phyloP scores from a whole-genome alignment of 2,797 vertebrate species.

The Sebastes kiyomatsui region DNA sequence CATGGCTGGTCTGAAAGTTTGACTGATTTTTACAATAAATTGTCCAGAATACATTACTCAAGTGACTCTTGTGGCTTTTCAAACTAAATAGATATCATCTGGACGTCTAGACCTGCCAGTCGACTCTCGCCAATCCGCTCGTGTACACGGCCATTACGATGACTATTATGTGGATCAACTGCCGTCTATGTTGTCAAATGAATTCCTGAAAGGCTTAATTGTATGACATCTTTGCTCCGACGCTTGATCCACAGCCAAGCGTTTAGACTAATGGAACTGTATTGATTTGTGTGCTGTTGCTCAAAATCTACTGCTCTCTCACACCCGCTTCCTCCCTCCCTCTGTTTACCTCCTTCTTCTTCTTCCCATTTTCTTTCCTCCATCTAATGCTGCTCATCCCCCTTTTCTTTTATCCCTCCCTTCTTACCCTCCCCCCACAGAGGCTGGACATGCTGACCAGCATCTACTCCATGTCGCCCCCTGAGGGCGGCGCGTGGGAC shows the following conservation, averaged over 20 bases:
- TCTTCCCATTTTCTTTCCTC: neutral
- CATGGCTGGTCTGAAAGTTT: conserved; percentile 15
- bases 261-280: conserved; percentile 75
- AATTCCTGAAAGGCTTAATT: conserved; percentile 73
- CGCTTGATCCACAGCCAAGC: conserved; percentile 70
- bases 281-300: conserved; percentile 71
- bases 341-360: conserved; percentile 28
- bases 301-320: conserved; percentile 26
- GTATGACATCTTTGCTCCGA: conserved; percentile 67
- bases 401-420: neutral
- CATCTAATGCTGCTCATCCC: neutral
- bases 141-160: conserved; percentile 67
- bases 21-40: conserved; percentile 41
- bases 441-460: conserved; percentile 85
- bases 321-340: neutral
- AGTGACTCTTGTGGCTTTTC: conserved; percentile 39
- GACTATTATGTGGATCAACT: conserved; percentile 65
- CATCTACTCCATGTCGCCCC: conserved; percentile 82
- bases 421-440: conserved; percentile 45
- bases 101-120: conserved; percentile 38
- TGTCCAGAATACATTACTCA: conserved; percentile 3
- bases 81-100: conserved; percentile 23
- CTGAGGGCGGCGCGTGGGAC: conserved; percentile 83
- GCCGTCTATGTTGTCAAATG: conserved; percentile 69
- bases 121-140: conserved; percentile 43